Evolutionary conservation across 2,888 invertebrate genomes (phyloP).

Genomic region (Pemphredon lugubris): DNA sequence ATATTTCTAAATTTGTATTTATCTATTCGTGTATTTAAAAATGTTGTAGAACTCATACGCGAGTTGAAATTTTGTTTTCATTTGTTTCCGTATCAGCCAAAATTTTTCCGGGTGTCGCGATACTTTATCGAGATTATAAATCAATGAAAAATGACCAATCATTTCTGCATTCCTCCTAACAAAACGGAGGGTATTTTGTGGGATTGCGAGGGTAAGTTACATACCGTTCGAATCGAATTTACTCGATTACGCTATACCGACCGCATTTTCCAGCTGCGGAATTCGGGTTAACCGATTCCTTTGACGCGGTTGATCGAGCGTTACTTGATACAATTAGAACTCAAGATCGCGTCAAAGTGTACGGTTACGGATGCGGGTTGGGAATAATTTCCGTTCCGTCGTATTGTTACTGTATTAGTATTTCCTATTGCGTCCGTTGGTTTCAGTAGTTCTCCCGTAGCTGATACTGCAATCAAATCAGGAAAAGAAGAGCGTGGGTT

Average conservation of each 20-base stretch:
- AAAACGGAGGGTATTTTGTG: slow-evolving; percentile 18
- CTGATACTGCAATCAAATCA: not conserved
- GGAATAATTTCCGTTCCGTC: slow-evolving; percentile 20
- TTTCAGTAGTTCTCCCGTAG: not conserved
- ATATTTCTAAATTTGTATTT: no score
- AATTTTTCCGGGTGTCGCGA: no score
- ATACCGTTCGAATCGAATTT: slow-evolving; percentile 39
- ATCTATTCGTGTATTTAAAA: no score
- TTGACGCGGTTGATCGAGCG: slow-evolving; percentile 40
- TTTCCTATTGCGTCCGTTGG: not conserved
- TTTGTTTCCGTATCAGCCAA: no score
- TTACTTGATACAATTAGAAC: slow-evolving; percentile 34
- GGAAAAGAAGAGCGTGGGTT: no score
- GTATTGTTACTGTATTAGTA: not conserved
- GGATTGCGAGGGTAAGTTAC: slow-evolving; percentile 26
- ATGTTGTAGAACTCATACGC: no score
- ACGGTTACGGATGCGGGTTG: not conserved
- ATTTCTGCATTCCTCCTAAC: slow-evolving; percentile 14
- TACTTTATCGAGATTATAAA: not conserved
- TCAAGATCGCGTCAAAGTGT: slow-evolving; percentile 24
- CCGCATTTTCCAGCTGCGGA: slow-evolving; percentile 37
- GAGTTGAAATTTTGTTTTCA: no score
- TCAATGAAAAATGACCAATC: slow-evolving; percentile 23
- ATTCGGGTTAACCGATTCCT: slow-evolving; percentile 41
- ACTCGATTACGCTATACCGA: slow-evolving; percentile 38